phyloP scores from a whole-genome alignment of 2,113 vertebrate species.

The Chrysemys picta region DNA sequence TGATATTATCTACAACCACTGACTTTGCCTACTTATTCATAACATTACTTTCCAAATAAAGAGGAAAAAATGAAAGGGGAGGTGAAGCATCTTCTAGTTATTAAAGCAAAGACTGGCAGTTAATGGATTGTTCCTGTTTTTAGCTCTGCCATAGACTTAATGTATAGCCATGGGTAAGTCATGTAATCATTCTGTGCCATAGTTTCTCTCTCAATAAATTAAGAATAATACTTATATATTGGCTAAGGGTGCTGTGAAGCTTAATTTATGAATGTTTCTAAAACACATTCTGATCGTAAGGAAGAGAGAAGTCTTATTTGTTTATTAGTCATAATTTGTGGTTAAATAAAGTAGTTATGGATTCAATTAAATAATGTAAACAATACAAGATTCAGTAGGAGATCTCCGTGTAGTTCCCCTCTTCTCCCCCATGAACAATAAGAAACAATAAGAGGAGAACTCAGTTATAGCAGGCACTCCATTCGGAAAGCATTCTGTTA shows the following conservation, averaged over 20 bases:
- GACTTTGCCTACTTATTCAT: slow-evolving; percentile 15
- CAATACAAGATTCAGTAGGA: background rate
- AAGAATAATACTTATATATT: background rate
- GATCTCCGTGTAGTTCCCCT: background rate
- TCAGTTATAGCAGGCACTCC: background rate
- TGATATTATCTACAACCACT: background rate
- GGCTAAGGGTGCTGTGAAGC: background rate
- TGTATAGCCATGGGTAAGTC: background rate
- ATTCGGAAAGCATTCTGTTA: background rate
- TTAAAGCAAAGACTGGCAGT: background rate
- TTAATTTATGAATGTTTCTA: background rate
- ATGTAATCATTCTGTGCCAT: background rate
- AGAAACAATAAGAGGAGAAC: background rate
- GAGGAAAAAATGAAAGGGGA: background rate
- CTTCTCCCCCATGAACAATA: background rate
- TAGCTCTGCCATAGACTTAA: background rate
- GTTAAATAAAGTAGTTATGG: background rate
- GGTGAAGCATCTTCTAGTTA: background rate
- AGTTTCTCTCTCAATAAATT: background rate
- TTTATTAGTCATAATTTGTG: background rate
- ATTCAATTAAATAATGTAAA: background rate
- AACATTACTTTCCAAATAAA: background rate
- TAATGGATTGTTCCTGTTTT: background rate
- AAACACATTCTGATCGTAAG: background rate
- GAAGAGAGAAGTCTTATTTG: background rate